Percentiles rank a stretch among this genome's conserved stretches.
These are phyloP conservation scores for Holotrichia oblita DNA, from an alignment of 1,140 invertebrate genomes.

Conservation along the genomic window DNA sequence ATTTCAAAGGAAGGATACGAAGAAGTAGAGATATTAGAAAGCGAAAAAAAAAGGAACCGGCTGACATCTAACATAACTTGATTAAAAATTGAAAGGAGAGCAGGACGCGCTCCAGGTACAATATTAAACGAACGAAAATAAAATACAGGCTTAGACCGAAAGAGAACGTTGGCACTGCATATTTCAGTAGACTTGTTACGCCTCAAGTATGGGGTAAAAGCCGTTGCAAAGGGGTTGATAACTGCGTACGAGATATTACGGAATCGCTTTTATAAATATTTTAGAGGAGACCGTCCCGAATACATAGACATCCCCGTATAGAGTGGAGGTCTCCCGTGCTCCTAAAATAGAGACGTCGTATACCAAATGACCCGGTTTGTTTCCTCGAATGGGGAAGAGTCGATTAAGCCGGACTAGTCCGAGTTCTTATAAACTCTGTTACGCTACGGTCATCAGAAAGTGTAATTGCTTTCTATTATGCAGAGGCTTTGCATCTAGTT, in stretches of 20 bases:
- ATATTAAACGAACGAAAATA: background rate
- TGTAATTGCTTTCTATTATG: conserved; percentile 31
- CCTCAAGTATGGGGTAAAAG: conserved; percentile 15
- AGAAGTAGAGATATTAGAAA: background rate
- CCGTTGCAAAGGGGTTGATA: conserved; percentile 27
- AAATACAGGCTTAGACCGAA: conserved; percentile 9
- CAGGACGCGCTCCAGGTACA: background rate
- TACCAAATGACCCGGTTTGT: conserved; percentile 3
- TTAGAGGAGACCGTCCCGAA: background rate
- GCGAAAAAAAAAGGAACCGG: background rate
- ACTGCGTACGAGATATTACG: conserved; percentile 34
- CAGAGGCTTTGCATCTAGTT: conserved; percentile 22
- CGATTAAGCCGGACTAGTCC: conserved; percentile 16
- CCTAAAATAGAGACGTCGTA: background rate
- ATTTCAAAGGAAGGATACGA: background rate
- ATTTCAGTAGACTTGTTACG: conserved; percentile 29
- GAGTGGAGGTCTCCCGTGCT: background rate
- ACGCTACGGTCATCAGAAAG: background rate
- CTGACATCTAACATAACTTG: conserved; percentile 2
- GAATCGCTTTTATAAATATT: conserved; percentile 29
- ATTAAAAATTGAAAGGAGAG: conserved; percentile 24
- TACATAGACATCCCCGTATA: background rate
- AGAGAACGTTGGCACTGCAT: conserved; percentile 2
- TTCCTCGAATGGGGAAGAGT: background rate
- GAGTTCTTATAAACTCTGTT: conserved; percentile 12